Evolutionary conservation across 2,797 vertebrate genomes (phyloP).

Genomic region (Pogonophryne albipinna): DNA sequence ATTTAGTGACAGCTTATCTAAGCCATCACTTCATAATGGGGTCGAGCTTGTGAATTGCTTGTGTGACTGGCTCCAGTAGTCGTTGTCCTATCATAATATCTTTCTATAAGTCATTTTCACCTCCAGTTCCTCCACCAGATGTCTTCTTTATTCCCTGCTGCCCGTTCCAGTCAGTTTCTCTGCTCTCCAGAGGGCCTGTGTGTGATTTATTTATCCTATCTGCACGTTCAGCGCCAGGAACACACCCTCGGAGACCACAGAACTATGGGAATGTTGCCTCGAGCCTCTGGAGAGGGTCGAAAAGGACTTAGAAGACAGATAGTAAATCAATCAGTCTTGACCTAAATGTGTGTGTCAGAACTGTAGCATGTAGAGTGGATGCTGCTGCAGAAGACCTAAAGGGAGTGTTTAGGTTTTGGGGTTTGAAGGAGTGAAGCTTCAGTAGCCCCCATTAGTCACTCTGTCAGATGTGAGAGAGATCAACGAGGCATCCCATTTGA

Average conservation of each 20-base stretch:
- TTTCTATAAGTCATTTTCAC: conserved; percentile 48
- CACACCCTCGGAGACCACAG: conserved; percentile 60
- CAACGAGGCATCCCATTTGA: conserved; percentile 54
- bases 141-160: conserved; percentile 71
- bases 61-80: conserved; percentile 31
- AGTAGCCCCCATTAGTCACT: conserved; percentile 64
- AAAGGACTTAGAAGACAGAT: conserved; percentile 44
- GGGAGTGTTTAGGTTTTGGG: conserved; percentile 50
- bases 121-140: conserved; percentile 67
- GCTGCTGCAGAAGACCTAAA: conserved; percentile 27
- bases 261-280: conserved; percentile 55
- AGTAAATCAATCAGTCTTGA: conserved; percentile 64
- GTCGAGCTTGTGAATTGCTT: neutral
- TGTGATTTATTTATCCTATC: conserved; percentile 81
- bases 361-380: conserved; percentile 20
- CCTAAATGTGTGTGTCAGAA: conserved; percentile 47
- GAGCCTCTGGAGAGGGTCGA: conserved; percentile 39
- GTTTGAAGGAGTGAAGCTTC: conserved; percentile 36
- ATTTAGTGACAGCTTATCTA: conserved; percentile 11
- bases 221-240: conserved; percentile 67
- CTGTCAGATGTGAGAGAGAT: conserved; percentile 64
- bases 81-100: conserved; percentile 34
- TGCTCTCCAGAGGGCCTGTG: conserved; percentile 60
- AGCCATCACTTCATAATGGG: neutral
- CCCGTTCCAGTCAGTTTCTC: conserved; percentile 55